Evolutionary conservation across 2,113 vertebrate species (phyloP), one percentile per base, ranked within the genome.

Genomic region (Hyla sarda): DNA sequence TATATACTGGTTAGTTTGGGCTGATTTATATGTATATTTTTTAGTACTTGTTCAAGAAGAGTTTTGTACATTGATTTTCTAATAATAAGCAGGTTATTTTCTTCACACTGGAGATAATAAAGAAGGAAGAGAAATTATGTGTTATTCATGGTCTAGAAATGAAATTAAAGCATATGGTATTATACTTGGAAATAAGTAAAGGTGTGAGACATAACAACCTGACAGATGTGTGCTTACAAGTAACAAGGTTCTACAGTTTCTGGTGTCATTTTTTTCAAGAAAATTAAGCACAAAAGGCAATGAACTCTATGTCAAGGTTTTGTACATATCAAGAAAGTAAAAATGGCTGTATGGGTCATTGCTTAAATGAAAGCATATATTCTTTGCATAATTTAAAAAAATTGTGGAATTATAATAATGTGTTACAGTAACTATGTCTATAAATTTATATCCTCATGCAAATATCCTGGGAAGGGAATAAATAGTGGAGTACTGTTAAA

Each of bases 231-330:
- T 67, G 28, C 25, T 30, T 67, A 30, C 28, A 67, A 67, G 28
- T 67, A 67, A 67, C 25, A 67, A 67, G 28, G 7, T 67, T 67
- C n/a, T 7, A 11, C 28, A 32, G n/a, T n/a, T n/a, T n/a, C n/a
- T n/a, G n/a, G n/a, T n/a, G n/a, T n/a, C n/a, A n/a, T 67, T 30
- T 67, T 32, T 30, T 13, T 67, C 62, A 67, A 13, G 5, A 67
- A 14, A 1, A 65, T 58, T n/a, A 65, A 14, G 28, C 25, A 67
- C 62, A 67, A 67, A 62, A 67, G 12, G 25, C 25, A 67, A 30
- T 67, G 62, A 67, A 67, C 25, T 67, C 62, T 16, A 32, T 67
- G 28, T 67, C 62, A 67, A 32, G 62, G 62, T 67, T 16, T 67
- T 16, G 16, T 5, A 67, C 17, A 17, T 54, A 32, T 30, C 25